Percentiles rank a stretch among this genome's conserved stretches.
Evolutionary conservation across 2,888 invertebrate genomes (phyloP).

Genomic region (Tachina grossa): DNA sequence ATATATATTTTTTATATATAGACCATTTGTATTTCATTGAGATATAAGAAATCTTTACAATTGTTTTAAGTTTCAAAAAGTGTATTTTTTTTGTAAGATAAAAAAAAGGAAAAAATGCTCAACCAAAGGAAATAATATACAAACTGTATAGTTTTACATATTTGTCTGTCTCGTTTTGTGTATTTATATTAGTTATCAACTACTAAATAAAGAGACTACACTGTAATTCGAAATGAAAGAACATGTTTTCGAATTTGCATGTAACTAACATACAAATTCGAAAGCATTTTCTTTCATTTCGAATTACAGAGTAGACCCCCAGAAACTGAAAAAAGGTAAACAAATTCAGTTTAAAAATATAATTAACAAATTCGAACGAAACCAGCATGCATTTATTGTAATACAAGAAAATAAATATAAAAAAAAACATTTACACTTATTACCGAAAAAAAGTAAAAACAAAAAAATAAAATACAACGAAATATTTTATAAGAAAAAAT

Average conservation of each 20-base stretch:
- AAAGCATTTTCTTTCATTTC: no score
- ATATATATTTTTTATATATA: conserved; percentile 22
- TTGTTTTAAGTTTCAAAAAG: conserved; percentile 42
- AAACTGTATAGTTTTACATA: conserved; percentile 28
- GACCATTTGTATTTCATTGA: conserved; percentile 28
- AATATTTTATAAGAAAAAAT: not conserved
- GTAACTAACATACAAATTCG: no score
- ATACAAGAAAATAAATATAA: conserved; percentile 17
- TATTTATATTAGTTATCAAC: conserved; percentile 31
- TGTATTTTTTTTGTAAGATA: conserved; percentile 38
- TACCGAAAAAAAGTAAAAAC: not conserved
- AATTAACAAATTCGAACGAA: not conserved
- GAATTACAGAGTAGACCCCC: no score
- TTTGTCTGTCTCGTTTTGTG: conserved; percentile 30
- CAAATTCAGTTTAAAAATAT: no score
- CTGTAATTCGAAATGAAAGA: no score
- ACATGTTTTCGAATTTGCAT: no score
- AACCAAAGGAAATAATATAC: conserved; percentile 65
- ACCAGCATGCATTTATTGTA: conserved; percentile 13
- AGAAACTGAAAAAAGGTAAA: not conserved
- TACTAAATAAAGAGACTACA: not conserved
- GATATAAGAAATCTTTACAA: conserved; percentile 42
- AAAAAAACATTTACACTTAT: not conserved
- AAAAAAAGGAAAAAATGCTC: conserved; percentile 54
- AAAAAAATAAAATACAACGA: no score